These are phyloP conservation scores for Ochropleura leucogaster DNA, from an alignment of 2,888 invertebrate species.

Conservation along the genomic window DNA sequence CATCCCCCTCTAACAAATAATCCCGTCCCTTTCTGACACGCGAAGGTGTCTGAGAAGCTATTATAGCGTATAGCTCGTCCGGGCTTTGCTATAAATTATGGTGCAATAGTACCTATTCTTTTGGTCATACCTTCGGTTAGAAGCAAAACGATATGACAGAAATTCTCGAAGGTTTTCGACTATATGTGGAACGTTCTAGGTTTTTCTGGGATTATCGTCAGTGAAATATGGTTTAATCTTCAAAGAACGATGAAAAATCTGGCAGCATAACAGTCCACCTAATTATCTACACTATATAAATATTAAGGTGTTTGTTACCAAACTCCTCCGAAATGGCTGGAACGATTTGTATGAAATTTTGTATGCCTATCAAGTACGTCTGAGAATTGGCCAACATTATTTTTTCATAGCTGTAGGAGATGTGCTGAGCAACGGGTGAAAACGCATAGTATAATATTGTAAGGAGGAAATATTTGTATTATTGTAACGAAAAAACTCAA, in stretches of 20 bases:
- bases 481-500: no score
- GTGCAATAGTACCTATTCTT: constrained; percentile 88
- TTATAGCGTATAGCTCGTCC: constrained; percentile 86
- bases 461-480: no score
- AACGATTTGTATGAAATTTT: no score
- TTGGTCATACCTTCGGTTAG: constrained; percentile 78
- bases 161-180: constrained; percentile 70
- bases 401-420: no score
- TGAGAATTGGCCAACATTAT: no score
- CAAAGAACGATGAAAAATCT: neutral
- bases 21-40: constrained; percentile 76
- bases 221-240: neutral
- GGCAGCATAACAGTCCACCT: neutral
- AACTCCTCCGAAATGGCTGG: no score
- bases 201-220: neutral
- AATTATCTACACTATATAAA: neutral
- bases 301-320: no score
- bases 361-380: no score
- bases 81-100: constrained; percentile 88
- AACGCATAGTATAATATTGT: no score
- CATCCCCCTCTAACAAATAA: constrained; percentile 76
- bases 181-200: neutral
- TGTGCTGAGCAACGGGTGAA: no score
- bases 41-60: constrained; percentile 88
- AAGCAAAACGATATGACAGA: constrained; percentile 80